These are phyloP conservation scores for Sarcophaga bullata DNA, from an alignment of 1,140 invertebrate species.

Conservation along the genomic window DNA sequence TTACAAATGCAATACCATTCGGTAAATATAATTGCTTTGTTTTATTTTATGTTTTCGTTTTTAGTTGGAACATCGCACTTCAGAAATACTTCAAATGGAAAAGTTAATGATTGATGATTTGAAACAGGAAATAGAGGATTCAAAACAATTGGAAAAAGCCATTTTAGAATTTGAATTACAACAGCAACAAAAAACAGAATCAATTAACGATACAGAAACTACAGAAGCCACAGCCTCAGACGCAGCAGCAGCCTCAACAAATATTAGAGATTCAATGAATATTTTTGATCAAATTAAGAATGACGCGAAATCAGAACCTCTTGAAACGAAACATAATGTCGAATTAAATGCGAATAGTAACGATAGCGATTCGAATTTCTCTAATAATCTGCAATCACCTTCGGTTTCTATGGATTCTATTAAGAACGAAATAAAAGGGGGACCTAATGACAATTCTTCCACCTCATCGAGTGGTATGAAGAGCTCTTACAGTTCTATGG, in stretches of 20 bases:
- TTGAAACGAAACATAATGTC: not conserved
- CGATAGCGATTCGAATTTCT: slow-evolving; percentile 50
- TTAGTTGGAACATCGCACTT: slow-evolving; percentile 60
- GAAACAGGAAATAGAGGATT: slow-evolving; percentile 56
- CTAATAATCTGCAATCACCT: slow-evolving; percentile 31
- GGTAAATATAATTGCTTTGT: not conserved
- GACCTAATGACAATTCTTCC: slow-evolving; percentile 49
- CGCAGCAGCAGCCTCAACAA: slow-evolving; percentile 18
- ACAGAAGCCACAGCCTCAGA: not conserved
- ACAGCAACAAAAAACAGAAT: slow-evolving; percentile 28
- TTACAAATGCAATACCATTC: no score
- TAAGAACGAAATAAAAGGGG: slow-evolving; percentile 59
- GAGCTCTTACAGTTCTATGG: slow-evolving; percentile 42
- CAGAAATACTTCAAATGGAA: slow-evolving; percentile 57
- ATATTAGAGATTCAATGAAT: not conserved
- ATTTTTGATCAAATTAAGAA: slow-evolving; percentile 26
- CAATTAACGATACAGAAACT: not conserved
- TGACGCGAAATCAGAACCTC: slow-evolving; percentile 19
- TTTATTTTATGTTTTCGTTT: not conserved
- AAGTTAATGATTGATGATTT: slow-evolving; percentile 62
- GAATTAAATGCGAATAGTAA: slow-evolving; percentile 12
- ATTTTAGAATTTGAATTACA: slow-evolving; percentile 28
- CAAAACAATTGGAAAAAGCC: slow-evolving; percentile 41
- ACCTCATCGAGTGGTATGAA: not conserved
- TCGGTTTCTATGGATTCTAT: slow-evolving; percentile 41